A percentile compares a stretch with the other conserved stretches of the same genome.
These are phyloP conservation scores for Monochamus alternatus DNA, from an alignment of 2,888 invertebrate genomes.

Conservation along the genomic window DNA sequence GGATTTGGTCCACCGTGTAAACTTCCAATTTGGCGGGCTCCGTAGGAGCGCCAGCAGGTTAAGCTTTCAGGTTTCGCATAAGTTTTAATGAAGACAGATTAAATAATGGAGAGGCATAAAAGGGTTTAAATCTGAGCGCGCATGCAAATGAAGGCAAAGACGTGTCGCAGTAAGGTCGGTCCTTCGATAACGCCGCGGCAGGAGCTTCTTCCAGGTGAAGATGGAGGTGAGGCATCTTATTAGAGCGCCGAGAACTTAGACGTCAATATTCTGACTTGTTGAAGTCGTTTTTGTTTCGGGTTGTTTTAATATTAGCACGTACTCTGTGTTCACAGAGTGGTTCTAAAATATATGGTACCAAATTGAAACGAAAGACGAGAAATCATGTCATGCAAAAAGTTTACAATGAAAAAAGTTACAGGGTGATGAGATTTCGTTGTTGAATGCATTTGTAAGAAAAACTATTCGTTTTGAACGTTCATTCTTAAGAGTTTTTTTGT, in stretches of 20 bases:
- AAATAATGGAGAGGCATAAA: slow-evolving; percentile 58
- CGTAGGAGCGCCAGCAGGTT: neutral
- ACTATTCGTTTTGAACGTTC: no score
- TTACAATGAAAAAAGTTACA: no score
- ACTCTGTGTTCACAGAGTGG: no score
- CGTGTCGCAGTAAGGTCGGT: neutral
- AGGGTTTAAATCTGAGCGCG: slow-evolving; percentile 39
- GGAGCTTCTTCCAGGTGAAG: slow-evolving; percentile 13
- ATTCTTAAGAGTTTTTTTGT: no score
- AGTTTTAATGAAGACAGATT: slow-evolving; percentile 67
- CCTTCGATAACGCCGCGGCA: slow-evolving; percentile 15
- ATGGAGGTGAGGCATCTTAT: slow-evolving; percentile 10
- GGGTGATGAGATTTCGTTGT: no score
- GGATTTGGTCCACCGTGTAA: neutral
- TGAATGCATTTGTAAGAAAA: no score
- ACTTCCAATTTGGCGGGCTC: slow-evolving; percentile 6
- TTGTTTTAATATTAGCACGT: neutral
- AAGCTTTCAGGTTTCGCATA: slow-evolving; percentile 50
- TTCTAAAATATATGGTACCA: no score
- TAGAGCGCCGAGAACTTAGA: slow-evolving; percentile 6
- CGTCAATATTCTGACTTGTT: neutral
- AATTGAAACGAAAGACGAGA: no score
- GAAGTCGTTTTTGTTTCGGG: neutral
- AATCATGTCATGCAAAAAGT: no score
- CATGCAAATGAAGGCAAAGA: slow-evolving; percentile 21